Evolutionary conservation across 2,113 vertebrate genomes (phyloP).

Genomic region (Bos indicus): DNA sequence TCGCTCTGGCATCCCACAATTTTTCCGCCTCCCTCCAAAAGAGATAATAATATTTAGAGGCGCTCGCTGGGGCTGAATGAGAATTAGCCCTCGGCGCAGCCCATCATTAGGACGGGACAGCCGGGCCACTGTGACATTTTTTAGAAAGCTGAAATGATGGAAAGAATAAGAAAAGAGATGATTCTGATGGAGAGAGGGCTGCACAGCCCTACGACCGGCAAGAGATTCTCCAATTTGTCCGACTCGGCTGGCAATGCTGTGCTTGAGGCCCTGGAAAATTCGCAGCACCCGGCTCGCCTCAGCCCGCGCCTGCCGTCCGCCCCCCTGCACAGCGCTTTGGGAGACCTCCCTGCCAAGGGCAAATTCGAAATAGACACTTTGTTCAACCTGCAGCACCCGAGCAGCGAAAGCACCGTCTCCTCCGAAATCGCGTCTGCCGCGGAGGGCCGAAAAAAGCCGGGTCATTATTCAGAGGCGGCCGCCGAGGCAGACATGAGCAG

Average conservation of each 20-base stretch:
- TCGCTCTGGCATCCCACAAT: constrained; percentile 91
- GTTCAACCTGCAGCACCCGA: constrained; percentile 91
- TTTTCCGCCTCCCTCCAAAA: constrained; percentile 92
- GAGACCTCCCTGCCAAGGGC: constrained; percentile 94
- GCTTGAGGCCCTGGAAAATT: constrained; percentile 99
- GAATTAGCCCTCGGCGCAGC: constrained; percentile 93
- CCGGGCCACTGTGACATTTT: constrained; percentile 88
- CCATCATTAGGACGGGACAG: constrained; percentile 90
- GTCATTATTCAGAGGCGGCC: constrained; percentile 94
- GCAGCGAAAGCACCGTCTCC: constrained; percentile 87
- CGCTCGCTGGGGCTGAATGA: constrained; percentile 91
- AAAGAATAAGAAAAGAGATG: constrained; percentile 99
- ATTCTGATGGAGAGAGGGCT: constrained; percentile 99
- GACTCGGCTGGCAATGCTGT: constrained; percentile 95
- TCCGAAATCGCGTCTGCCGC: constrained; percentile 90
- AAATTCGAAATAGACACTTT: constrained; percentile 99
- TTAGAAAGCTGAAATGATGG: constrained; percentile 96
- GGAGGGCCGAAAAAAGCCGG: constrained; percentile 95
- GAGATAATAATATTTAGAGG: constrained; percentile 95
- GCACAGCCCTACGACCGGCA: constrained; percentile 94
- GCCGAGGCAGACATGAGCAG: constrained; percentile 98
- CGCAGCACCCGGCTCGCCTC: constrained; percentile 95
- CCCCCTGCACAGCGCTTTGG: constrained; percentile 92
- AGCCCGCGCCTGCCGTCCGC: constrained; percentile 96
- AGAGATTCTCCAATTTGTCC: constrained; percentile 92